Conservation (phyloP, 2,888 invertebrate species). For the Mesodorylaimus sp. region DNA sequence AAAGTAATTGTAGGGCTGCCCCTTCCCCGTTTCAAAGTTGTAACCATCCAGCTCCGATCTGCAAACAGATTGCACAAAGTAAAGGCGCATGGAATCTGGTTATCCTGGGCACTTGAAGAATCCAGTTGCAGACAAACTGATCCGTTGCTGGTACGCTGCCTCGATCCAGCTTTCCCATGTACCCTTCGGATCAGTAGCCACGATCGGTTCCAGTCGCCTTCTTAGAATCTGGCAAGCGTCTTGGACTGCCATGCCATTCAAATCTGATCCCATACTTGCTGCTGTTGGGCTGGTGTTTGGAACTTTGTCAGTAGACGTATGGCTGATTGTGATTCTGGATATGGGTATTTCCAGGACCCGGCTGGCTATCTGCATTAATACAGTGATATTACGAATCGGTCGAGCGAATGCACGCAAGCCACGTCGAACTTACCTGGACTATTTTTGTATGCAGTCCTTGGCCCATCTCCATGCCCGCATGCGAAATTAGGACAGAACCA, state of each 20-base stretch:
- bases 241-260: slow-evolving; percentile 59
- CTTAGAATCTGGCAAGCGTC: background rate
- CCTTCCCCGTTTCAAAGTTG: slow-evolving; percentile 25
- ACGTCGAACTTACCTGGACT: too few relatives aligned
- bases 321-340: slow-evolving; percentile 42
- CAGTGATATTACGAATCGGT: too few relatives aligned
- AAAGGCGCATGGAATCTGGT: background rate
- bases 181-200: background rate
- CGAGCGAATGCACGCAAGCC: too few relatives aligned
- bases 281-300: slow-evolving; percentile 54
- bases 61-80: too few relatives aligned
- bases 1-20: slow-evolving; percentile 57
- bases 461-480: too few relatives aligned
- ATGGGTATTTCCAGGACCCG: slow-evolving; percentile 48
- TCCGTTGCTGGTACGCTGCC: slow-evolving; percentile 52
- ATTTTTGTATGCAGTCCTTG: too few relatives aligned
- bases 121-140: slow-evolving; percentile 59
- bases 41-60: too few relatives aligned
- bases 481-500: too few relatives aligned
- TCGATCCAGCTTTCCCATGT: slow-evolving; percentile 11
- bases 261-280: slow-evolving; percentile 62
- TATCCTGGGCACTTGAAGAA: slow-evolving; percentile 40
- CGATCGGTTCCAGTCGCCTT: background rate
- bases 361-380: slow-evolving; percentile 35
- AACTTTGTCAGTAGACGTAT: slow-evolving; percentile 67